These are phyloP conservation scores for Athene cunicularia DNA, from an alignment of 2,113 vertebrate genomes.

Conservation along the genomic window DNA sequence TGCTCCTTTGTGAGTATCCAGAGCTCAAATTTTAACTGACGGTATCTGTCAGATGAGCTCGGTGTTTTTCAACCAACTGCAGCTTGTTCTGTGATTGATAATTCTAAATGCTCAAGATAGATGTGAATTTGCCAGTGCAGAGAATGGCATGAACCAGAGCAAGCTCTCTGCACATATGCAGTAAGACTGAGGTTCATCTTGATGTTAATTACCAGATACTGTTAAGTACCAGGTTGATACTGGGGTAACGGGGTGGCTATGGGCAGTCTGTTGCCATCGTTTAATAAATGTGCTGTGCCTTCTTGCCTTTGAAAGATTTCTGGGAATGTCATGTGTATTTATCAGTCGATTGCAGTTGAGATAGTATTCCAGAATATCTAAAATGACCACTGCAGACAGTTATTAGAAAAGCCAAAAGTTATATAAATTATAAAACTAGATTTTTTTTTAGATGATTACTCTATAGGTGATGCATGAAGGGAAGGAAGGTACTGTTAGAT, in stretches of 20 bases:
- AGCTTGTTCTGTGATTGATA: background rate
- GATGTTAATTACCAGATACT: background rate
- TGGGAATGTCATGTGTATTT: background rate
- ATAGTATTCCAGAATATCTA: background rate
- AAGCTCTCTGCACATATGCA: background rate
- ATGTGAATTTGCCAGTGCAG: background rate
- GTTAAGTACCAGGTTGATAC: background rate
- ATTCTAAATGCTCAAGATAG: background rate
- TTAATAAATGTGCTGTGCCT: background rate
- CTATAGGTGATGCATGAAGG: background rate
- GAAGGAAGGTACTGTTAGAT: constrained; percentile 9
- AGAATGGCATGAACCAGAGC: background rate
- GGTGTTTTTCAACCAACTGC: background rate
- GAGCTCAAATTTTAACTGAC: background rate
- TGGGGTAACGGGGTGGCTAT: background rate
- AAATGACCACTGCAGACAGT: background rate
- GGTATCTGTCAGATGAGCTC: background rate
- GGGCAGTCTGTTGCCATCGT: background rate
- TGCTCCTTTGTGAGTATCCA: background rate
- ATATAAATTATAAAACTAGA: background rate
- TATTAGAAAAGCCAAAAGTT: background rate
- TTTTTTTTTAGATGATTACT: constrained; percentile 4
- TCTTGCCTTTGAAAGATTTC: background rate
- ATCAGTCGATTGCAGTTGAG: background rate
- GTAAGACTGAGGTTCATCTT: background rate